These are phyloP conservation scores for Ladona fulva DNA, from an alignment of 1,140 invertebrate species.

Conservation along the genomic window DNA sequence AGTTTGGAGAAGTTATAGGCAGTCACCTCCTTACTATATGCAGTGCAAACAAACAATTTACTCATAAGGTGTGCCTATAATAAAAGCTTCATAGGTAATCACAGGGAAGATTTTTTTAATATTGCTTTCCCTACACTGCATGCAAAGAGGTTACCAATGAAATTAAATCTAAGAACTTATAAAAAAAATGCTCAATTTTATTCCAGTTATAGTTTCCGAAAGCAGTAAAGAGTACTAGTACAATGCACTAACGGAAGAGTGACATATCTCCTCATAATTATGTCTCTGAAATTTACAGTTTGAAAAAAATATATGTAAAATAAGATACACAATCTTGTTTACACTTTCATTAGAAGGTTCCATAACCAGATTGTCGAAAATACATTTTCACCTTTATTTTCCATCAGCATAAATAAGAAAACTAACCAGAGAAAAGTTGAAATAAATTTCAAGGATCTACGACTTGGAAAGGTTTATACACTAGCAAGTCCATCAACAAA, in stretches of 20 bases:
- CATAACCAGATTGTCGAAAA: neutral
- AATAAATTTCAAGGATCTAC: neutral
- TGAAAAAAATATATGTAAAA: slow-evolving; percentile 1
- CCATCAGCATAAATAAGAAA: neutral
- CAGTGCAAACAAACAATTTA: too few species aligned
- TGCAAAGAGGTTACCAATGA: neutral
- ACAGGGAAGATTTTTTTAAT: too few species aligned
- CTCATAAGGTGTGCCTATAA: too few species aligned
- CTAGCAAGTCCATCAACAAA: neutral
- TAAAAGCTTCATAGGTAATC: too few species aligned
- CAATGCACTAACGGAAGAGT: neutral
- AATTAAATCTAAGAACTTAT: neutral
- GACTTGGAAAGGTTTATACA: neutral
- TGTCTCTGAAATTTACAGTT: neutral
- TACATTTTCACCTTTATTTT: neutral
- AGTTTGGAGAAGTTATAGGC: too few species aligned
- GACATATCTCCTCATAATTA: neutral
- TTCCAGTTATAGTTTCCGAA: neutral
- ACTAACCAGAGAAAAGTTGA: neutral
- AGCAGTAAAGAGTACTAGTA: neutral
- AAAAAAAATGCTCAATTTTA: neutral
- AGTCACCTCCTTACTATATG: too few species aligned
- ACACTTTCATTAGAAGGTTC: neutral
- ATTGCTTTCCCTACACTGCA: too few species aligned
- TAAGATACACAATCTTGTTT: neutral